Evolutionary conservation across 2,113 vertebrate species (phyloP).

Genomic region (Myocastor coypus): DNA sequence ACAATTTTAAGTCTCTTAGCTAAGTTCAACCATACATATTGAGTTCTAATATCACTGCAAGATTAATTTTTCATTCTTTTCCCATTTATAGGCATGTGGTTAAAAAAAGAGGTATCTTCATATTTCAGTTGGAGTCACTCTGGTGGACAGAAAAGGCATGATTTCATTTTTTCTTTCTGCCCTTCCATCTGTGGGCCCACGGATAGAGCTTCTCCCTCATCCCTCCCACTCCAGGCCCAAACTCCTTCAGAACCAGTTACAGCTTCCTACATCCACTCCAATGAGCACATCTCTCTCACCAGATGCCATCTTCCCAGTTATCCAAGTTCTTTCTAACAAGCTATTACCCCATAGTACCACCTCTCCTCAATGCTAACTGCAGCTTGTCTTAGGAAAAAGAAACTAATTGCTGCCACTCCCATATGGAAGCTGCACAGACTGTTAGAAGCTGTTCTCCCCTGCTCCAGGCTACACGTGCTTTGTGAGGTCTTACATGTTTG

Average conservation of each 20-base stretch:
- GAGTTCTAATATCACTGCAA: neutral
- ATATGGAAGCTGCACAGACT: slow-evolving; percentile 44
- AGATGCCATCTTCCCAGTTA: neutral
- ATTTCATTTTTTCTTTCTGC: too few relatives aligned
- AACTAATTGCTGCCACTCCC: slow-evolving; percentile 56
- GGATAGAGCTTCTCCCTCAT: neutral
- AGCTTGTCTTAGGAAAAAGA: slow-evolving; percentile 36
- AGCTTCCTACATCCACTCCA: neutral
- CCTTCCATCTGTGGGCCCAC: neutral
- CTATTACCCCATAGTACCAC: neutral
- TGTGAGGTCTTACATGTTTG: slow-evolving; percentile 34
- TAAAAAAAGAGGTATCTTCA: neutral
- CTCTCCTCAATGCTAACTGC: slow-evolving; percentile 63
- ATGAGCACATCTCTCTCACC: neutral
- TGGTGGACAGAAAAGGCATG: neutral
- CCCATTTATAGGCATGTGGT: neutral
- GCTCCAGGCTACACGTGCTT: slow-evolving; percentile 36
- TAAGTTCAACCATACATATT: neutral
- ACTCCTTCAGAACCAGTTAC: neutral
- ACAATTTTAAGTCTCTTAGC: slow-evolving; percentile 1
- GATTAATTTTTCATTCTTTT: slow-evolving; percentile 7
- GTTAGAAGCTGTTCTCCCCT: slow-evolving; percentile 34
- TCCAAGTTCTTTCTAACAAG: neutral
- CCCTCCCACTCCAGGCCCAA: neutral
- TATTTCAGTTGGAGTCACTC: neutral